phyloP scores from a whole-genome alignment of 2,113 vertebrate genomes.

The Motacilla alba region DNA sequence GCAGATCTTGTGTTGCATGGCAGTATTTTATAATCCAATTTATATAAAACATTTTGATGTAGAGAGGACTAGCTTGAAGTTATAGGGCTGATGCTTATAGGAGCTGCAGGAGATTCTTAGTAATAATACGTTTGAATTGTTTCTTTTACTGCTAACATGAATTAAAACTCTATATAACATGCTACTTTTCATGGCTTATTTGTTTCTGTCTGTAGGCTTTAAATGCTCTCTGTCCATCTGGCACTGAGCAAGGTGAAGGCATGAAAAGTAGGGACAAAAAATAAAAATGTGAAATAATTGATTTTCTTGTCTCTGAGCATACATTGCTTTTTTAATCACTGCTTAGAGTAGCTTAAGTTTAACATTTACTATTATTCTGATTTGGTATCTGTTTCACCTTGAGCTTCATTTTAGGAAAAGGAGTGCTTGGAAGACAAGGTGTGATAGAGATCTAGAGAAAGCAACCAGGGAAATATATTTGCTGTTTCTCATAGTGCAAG shows the following conservation, averaged over 20 bases:
- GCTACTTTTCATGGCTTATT: neutral
- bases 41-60: neutral
- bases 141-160: neutral
- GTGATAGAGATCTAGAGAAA: neutral
- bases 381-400: neutral
- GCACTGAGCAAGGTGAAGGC: neutral
- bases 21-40: neutral
- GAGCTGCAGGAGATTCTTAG: neutral
- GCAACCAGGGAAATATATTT: neutral
- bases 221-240: neutral
- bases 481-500: neutral
- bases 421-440: neutral
- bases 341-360: neutral
- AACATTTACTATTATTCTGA: neutral
- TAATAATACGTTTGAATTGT: neutral
- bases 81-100: neutral
- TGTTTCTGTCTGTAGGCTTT: neutral
- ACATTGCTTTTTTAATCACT: neutral
- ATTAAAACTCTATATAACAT: neutral
- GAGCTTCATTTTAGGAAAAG: neutral
- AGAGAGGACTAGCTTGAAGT: neutral
- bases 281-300: neutral
- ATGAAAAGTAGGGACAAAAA: neutral
- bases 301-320: neutral
- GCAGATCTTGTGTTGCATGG: neutral